These are phyloP conservation scores for Drosophila monieri DNA, from an alignment of 2,888 invertebrate genomes.

Conservation along the genomic window DNA sequence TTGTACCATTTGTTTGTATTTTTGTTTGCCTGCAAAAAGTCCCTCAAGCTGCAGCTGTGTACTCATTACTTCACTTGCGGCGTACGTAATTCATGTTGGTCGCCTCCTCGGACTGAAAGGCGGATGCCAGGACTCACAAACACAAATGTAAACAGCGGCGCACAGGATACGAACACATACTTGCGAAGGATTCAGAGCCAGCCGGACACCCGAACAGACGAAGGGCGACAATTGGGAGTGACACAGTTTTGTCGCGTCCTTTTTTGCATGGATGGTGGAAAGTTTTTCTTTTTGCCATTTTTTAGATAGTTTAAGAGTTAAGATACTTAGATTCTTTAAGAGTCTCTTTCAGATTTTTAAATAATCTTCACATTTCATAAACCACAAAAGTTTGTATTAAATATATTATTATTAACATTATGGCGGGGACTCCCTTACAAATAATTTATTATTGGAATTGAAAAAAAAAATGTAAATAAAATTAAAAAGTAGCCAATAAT, in stretches of 20 bases:
- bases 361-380: too few relatives aligned
- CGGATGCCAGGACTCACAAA: conserved; percentile 38
- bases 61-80: conserved; percentile 78
- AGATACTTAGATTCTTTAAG: not conserved
- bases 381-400: too few relatives aligned
- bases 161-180: conserved; percentile 13
- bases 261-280: conserved; percentile 52
- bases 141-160: conserved; percentile 3
- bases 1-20: conserved; percentile 1
- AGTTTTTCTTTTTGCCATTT: conserved; percentile 4
- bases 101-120: conserved; percentile 46
- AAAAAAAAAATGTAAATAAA: not conserved
- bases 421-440: not conserved
- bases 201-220: not conserved
- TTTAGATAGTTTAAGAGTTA: not conserved
- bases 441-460: not conserved
- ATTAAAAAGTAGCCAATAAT: not conserved
- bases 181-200: conserved; percentile 10
- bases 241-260: conserved; percentile 65
- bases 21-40: conserved; percentile 31
- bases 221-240: conserved; percentile 50
- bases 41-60: conserved; percentile 53
- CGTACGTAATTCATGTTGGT: conserved; percentile 77
- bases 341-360: not conserved
- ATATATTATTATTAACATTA: too few relatives aligned